Evolutionary conservation across 2,888 invertebrate genomes (phyloP), one percentile per base, ranked within the genome.

Genomic region (Nomada ferruginata): DNA sequence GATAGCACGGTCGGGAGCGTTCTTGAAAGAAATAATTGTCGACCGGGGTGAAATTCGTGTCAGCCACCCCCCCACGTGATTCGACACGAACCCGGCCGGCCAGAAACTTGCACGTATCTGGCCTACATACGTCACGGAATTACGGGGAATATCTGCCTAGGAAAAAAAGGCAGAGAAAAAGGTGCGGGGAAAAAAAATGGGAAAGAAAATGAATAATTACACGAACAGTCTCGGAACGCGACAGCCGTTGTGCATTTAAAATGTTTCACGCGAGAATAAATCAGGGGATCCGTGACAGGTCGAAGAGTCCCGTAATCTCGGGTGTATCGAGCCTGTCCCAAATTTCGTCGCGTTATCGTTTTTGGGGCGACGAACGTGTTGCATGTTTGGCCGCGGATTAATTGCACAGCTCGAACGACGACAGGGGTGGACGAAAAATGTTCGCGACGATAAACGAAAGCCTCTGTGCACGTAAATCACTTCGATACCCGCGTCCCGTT

Each of bases 1-100:
- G 71, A 71, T 71, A 63, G 57, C 70, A 55, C 65, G 65, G 23
- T 60, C 7, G 47, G 4, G 65, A 57, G 15, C 13, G 60, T 77
- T 77, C 79, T 69, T 50, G 71, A 72, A 78, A 80, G 78, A 75
- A 82, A 78, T 78, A 66, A 78, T 75, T 44, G 76, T 68, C 55
- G 61, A 29, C 18, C 20, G 13, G 36, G 11, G 26, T 65, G 65
- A 71, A 78, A 68, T 80, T 78, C 61, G 61, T 78, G 72, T 63
- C 79, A 65, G 60, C 78, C 61, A 57, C 53, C 60, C 10, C 47
- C 13, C 63, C 5, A 13, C 72, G 64, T 57, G 63, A 52, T 60
- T 26, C 66, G 79, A 66, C 78, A 78, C 79, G 79, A 78, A 73
- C 36, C 44, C 52, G 4, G 13, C 36, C 11, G 29, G 72, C 29